Evolutionary conservation across 1,140 invertebrate species (phyloP).

Genomic region (Lutraria rhynchaena): DNA sequence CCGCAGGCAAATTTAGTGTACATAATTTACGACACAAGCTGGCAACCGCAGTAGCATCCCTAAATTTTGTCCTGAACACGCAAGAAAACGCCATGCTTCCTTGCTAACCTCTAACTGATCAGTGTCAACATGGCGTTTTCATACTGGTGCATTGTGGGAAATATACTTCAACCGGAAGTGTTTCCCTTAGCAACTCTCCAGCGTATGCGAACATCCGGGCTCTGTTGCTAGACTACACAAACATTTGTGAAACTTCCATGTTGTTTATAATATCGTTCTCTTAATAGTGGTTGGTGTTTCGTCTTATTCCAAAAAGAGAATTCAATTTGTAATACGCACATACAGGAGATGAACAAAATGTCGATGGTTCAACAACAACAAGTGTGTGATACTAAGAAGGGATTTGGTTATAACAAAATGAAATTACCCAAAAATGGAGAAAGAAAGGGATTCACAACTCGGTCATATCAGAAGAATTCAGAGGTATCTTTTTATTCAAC

Average conservation of each 20-base stretch:
- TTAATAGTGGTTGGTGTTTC: neutral
- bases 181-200: conserved; percentile 34
- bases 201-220: conserved; percentile 56
- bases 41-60: too few species aligned
- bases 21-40: too few species aligned
- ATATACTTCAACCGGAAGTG: conserved; percentile 48
- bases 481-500: too few species aligned
- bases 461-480: conserved; percentile 31
- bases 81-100: conserved; percentile 5
- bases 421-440: conserved; percentile 14
- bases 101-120: neutral
- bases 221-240: conserved; percentile 59
- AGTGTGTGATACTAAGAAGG: conserved; percentile 24
- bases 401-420: conserved; percentile 42
- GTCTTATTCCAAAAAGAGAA: neutral
- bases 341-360: conserved; percentile 31
- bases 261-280: conserved; percentile 31
- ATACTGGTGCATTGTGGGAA: conserved; percentile 48
- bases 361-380: neutral
- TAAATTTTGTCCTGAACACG: conserved; percentile 3
- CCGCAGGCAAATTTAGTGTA: too few species aligned
- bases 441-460: conserved; percentile 41
- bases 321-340: too few species aligned
- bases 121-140: conserved; percentile 10
- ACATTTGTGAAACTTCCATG: conserved; percentile 44